These are phyloP conservation scores for Limnodromus scolopaceus DNA, from an alignment of 2,797 vertebrate genomes.

Conservation along the genomic window DNA sequence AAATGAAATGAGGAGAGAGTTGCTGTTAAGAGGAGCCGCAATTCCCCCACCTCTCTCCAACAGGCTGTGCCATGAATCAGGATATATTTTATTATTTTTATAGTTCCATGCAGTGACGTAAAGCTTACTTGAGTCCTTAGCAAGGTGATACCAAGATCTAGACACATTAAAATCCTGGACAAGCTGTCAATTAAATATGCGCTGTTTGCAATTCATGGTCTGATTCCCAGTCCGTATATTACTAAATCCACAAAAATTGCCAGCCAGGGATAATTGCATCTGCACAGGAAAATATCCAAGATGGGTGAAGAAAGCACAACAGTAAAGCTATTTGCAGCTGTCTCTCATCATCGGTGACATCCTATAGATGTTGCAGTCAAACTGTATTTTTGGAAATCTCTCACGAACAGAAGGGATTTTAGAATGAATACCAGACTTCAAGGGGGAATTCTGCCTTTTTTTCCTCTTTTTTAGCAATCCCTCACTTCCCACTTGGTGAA, in stretches of 20 bases:
- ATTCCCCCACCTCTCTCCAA: constrained; percentile 44
- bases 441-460: background rate
- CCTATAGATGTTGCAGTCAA: background rate
- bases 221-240: background rate
- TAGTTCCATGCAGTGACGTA: background rate
- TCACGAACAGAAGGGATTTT: background rate
- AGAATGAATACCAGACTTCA: background rate
- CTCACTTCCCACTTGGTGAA: background rate
- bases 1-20: constrained; percentile 10
- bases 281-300: background rate
- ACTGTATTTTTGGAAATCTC: background rate
- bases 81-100: constrained; percentile 43
- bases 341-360: background rate
- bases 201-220: background rate
- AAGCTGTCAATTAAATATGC: background rate
- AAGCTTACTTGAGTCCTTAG: background rate
- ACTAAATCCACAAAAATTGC: background rate
- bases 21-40: constrained; percentile 33
- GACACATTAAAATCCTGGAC: background rate
- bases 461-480: background rate
- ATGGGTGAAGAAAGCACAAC: background rate
- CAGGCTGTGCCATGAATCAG: constrained; percentile 31
- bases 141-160: background rate
- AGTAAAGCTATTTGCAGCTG: background rate
- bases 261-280: background rate